Percentiles rank a stretch among this genome's conserved stretches.
These are phyloP conservation scores for Rhadina sibilatrix DNA, from an alignment of 2,113 vertebrate genomes.

Conservation along the genomic window DNA sequence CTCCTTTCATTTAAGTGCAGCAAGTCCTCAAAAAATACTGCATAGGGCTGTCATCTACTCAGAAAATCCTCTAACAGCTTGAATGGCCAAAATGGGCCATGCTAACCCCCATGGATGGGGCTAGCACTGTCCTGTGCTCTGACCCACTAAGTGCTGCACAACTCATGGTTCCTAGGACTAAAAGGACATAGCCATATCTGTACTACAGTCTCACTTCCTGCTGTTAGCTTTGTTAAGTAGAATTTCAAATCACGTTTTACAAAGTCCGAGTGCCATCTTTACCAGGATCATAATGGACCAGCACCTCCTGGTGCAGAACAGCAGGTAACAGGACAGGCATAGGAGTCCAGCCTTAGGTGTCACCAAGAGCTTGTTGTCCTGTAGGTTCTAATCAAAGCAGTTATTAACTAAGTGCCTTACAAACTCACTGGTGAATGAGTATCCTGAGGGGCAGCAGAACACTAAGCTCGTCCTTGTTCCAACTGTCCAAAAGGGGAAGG, in stretches of 20 bases:
- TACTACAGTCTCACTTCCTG: background rate
- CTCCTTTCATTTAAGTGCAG: background rate
- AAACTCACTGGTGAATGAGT: background rate
- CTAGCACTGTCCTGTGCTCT: background rate
- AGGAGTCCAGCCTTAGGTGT: background rate
- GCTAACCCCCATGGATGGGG: too few species aligned
- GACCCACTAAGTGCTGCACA: background rate
- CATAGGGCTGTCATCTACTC: background rate
- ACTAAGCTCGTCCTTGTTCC: background rate
- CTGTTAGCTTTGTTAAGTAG: background rate
- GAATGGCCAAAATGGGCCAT: fast-evolving
- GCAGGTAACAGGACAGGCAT: background rate
- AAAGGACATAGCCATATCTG: background rate
- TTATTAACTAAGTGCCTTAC: background rate
- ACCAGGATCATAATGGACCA: background rate
- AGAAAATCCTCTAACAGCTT: background rate
- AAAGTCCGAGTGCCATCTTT: background rate
- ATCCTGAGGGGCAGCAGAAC: background rate
- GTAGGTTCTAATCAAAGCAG: background rate
- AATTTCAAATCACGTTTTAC: background rate
- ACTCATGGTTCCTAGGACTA: background rate
- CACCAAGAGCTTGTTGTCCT: background rate
- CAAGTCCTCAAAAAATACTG: background rate
- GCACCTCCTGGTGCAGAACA: background rate
- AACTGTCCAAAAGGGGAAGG: background rate